Conservation (phyloP, 2,113 vertebrate species). For the Entomyzon cyanotis region DNA sequence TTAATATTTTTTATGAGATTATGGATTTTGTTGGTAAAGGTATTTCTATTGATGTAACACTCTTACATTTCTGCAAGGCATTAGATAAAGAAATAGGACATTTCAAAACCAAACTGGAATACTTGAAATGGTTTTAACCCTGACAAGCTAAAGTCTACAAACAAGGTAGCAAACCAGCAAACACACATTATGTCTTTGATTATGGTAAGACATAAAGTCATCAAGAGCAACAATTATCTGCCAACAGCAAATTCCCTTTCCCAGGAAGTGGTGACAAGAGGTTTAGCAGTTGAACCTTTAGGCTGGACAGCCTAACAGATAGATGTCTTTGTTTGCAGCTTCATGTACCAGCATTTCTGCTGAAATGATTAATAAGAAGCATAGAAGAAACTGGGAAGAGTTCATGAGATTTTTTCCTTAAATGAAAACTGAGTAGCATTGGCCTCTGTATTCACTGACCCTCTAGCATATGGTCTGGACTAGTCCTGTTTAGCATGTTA, state of each 20-base stretch:
- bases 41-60: slow-evolving; percentile 3
- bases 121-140: background rate
- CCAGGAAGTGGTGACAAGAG: background rate
- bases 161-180: background rate
- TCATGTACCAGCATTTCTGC: background rate
- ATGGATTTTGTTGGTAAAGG: slow-evolving; percentile 44
- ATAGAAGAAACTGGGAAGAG: background rate
- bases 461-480: background rate
- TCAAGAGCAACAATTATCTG: background rate
- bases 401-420: background rate
- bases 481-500: background rate
- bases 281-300: background rate
- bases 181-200: background rate
- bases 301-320: background rate
- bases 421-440: background rate
- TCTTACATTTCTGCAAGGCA: background rate
- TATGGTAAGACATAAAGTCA: background rate
- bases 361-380: background rate
- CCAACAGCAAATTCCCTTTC: background rate
- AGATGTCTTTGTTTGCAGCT: background rate
- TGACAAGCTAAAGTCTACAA: background rate
- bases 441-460: background rate
- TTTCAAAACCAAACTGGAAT: background rate
- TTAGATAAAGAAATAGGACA: background rate
- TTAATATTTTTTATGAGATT: slow-evolving; percentile 54